Evolutionary conservation across 2,888 invertebrate species (phyloP), one percentile per base, ranked within the genome.

Genomic region (Gryllus longicercus): DNA sequence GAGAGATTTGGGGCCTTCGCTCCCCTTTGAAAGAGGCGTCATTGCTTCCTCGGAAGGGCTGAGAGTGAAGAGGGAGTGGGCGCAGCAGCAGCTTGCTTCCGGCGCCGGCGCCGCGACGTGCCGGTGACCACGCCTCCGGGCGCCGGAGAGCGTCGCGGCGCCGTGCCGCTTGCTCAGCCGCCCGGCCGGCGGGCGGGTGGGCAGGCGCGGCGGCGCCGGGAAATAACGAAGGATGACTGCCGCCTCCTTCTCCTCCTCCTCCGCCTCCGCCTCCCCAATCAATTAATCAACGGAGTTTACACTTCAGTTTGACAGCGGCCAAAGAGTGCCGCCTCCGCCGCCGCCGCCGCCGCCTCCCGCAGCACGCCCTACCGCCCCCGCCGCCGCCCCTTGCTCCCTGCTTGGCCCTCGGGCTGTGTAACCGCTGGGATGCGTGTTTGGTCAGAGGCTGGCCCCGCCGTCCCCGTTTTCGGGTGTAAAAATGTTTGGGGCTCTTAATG

Each of bases 211-310:
- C 38, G 63, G 38, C 38, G 63, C 63, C 16, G 63, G 63, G n/a
- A 11, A 63, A 63, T 63, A 63, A 63, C 63, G 14, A 14, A n/a
- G 63, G 16, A 63, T 63, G 63, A 63, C 63, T 63, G 63, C 16
- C 63, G 63, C 63, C 16, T 38, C 38, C 38, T 38, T 38, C 25
- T 3, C 25, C 63, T 63, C 63, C 63, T 14, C 63, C 16, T 63
- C 63, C 63, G 21, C 21, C 21, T 18, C 63, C n/a, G 63, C 63
- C 63, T 63, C 63, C 63, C 63, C 63, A 63, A 63, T 63, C 63
- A 63, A 63, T 63, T 63, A 63, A 63, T 63, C 63, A 63, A 63
- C 63, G 63, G 63, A 63, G 63, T 63, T 63, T 63, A 63, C 63
- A 63, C 63, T 63, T 63, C 63, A 63, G 16, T 63, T 63, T 63